Evolutionary conservation across 92 coral and sea anemone genomes (phyloP).

Genomic region (Porites divaricata): DNA sequence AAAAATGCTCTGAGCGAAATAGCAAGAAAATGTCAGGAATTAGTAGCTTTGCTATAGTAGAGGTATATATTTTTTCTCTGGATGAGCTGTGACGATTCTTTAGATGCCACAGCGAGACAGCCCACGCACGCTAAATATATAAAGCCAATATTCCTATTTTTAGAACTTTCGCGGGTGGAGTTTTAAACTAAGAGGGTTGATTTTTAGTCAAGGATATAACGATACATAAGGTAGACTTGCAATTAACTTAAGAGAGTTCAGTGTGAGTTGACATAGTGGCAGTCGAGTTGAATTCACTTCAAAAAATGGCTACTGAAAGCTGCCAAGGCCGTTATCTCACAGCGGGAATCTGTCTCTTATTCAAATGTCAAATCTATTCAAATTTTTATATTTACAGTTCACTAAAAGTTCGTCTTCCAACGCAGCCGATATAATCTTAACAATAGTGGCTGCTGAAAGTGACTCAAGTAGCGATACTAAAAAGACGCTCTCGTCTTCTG

Average conservation of each 20-base stretch:
- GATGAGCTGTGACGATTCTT: not conserved
- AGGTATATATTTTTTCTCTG: not conserved
- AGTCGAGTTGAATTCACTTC: not conserved
- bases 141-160: constrained; percentile 6
- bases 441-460: not conserved
- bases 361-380: constrained; percentile 39
- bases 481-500: not conserved
- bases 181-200: not conserved
- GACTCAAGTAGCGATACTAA: not conserved
- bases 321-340: constrained; percentile 7
- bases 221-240: not conserved
- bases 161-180: not conserved
- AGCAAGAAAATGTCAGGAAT: not conserved
- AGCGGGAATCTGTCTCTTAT: constrained; percentile 32
- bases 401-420: constrained; percentile 3
- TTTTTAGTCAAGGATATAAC: not conserved
- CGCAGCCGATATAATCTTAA: constrained; percentile 15
- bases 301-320: constrained; percentile 2
- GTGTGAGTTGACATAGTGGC: not conserved
- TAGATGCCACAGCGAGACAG: not conserved
- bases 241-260: not conserved
- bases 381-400: constrained; percentile 40
- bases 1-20: not conserved
- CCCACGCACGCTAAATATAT: constrained; percentile 1
- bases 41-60: not conserved